Evolutionary conservation across 2,888 invertebrate species (phyloP).

Genomic region (Branchellion lobata): DNA sequence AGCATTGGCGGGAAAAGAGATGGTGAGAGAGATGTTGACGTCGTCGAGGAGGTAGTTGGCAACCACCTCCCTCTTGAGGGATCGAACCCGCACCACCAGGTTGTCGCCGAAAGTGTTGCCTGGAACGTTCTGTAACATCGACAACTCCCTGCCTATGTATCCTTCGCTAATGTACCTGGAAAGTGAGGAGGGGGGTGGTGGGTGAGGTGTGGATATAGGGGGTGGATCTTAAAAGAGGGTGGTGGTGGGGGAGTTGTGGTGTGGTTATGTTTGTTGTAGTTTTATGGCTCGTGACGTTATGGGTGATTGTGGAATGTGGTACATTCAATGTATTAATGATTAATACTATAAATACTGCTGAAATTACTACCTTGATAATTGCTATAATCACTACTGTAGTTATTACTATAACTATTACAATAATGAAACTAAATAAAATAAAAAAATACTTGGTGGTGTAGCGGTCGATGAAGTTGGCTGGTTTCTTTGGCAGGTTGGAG

Average conservation of each 20-base stretch:
- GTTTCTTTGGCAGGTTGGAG: constrained; percentile 69
- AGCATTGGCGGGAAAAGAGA: constrained; percentile 78
- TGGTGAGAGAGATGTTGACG: constrained; percentile 72
- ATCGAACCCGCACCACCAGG: background rate
- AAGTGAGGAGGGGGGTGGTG: background rate
- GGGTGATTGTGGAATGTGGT: too few species aligned
- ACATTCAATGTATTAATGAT: too few species aligned
- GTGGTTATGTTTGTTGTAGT: too few species aligned
- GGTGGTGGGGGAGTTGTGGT: background rate
- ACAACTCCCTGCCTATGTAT: constrained; percentile 31
- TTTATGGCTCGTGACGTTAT: too few species aligned
- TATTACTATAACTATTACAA: too few species aligned
- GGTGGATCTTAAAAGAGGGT: constrained; percentile 56
- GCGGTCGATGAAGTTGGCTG: constrained; percentile 71
- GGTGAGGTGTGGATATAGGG: background rate
- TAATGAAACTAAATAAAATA: constrained; percentile 1
- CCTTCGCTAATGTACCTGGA: constrained; percentile 26
- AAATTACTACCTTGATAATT: too few species aligned
- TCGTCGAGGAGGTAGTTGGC: constrained; percentile 74
- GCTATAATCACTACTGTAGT: too few species aligned
- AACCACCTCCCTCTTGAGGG: constrained; percentile 64
- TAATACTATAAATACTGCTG: too few species aligned
- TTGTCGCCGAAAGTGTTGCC: background rate
- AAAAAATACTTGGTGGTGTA: constrained; percentile 66
- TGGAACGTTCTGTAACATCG: background rate